Evolutionary conservation across 2,888 invertebrate genomes (phyloP).

Genomic region (Dolomedes plantarius): DNA sequence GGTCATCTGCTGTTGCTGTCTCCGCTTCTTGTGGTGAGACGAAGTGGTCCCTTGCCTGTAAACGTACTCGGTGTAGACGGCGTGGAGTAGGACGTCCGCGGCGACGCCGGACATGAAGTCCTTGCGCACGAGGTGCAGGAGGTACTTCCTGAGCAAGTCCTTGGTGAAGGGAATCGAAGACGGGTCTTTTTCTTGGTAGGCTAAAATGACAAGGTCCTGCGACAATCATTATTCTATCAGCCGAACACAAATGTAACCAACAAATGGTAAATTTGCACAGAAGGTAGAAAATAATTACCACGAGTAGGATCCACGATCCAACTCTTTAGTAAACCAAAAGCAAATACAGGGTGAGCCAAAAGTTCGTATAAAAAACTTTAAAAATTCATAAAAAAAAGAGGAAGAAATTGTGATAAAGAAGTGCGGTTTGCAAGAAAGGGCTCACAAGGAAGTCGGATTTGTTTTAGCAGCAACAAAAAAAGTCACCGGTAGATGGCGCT

Average conservation of each 20-base stretch:
- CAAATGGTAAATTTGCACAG: neutral
- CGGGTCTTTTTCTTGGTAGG: conserved; percentile 67
- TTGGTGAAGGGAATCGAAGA: conserved; percentile 59
- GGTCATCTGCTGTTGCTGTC: conserved; percentile 41
- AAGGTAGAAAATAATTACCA: no score
- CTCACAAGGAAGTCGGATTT: no score
- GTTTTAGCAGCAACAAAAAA: no score
- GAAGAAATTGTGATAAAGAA: no score
- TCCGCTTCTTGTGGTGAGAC: conserved; percentile 33
- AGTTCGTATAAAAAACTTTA: no score
- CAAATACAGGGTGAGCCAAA: no score
- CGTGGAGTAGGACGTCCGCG: conserved; percentile 57
- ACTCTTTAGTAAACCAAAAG: no score
- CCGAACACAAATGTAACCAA: neutral
- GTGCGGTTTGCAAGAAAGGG: no score
- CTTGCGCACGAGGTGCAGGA: conserved; percentile 59
- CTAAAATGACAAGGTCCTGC: conserved; percentile 58
- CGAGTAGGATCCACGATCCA: no score
- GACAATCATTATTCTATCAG: conserved; percentile 55
- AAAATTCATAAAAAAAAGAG: no score
- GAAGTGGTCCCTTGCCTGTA: conserved; percentile 48
- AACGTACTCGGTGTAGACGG: conserved; percentile 70
- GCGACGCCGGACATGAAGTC: conserved; percentile 47
- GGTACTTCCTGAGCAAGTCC: conserved; percentile 55
- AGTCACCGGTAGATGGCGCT: no score